phyloP scores from a whole-genome alignment of 1,140 invertebrate species.

The Caenorhabditis remanei region DNA sequence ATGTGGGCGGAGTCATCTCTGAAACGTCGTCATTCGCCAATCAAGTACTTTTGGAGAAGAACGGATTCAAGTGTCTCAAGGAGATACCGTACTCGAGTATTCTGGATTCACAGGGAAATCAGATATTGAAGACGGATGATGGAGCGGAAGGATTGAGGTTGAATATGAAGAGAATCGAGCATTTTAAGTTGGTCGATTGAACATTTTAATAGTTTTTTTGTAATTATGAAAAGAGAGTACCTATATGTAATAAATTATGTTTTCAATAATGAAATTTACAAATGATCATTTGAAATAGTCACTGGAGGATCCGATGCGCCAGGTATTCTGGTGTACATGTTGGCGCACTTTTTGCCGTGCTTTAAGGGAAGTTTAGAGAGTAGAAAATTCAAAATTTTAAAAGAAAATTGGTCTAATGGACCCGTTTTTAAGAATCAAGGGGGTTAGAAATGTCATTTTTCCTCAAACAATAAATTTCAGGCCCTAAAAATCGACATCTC shows the following conservation, averaged over 20 bases:
- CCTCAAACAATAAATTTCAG: neutral
- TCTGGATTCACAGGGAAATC: constrained; percentile 34
- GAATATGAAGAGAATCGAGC: neutral
- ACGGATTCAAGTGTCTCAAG: constrained; percentile 44
- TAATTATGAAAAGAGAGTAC: no score
- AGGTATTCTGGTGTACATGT: neutral
- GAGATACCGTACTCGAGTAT: constrained; percentile 36
- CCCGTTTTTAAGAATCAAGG: no score
- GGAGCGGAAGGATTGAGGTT: neutral
- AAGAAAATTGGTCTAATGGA: no score
- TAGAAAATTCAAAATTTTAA: no score
- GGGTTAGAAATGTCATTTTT: no score
- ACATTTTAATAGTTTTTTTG: neutral
- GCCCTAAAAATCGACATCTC: neutral
- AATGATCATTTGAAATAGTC: no score
- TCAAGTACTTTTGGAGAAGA: constrained; percentile 26
- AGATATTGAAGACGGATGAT: constrained; percentile 41
- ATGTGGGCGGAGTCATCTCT: constrained; percentile 10
- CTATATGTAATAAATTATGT: no score
- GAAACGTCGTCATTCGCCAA: constrained; percentile 7
- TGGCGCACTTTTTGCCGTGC: constrained; percentile 4
- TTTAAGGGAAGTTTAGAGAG: neutral
- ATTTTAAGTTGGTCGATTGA: neutral
- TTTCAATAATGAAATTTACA: no score
- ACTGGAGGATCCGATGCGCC: constrained; percentile 9